phyloP scores from a whole-genome alignment of 2,797 vertebrate genomes.

The Synaphobranchus kaupii region DNA sequence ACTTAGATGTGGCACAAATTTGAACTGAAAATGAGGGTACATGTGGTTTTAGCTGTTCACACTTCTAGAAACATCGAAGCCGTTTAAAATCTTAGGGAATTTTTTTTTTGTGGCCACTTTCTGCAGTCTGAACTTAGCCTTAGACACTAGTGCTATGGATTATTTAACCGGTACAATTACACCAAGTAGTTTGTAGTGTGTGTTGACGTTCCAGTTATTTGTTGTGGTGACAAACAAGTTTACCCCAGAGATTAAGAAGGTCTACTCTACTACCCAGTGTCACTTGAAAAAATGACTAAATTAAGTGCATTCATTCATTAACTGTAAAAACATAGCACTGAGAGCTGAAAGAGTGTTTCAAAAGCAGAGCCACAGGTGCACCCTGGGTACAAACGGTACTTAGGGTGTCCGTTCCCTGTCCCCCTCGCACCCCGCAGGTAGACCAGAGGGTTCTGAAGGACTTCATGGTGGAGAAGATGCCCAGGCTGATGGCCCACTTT shows the following conservation, averaged over 20 bases:
- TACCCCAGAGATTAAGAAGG: neutral
- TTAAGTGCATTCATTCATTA: neutral
- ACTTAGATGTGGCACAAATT: neutral
- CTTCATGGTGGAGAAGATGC: conserved; percentile 87
- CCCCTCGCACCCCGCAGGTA: conserved; percentile 65
- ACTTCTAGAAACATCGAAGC: neutral
- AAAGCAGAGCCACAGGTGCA: neutral
- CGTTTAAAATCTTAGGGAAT: neutral
- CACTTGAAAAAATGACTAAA: neutral
- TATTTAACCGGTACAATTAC: too few species aligned
- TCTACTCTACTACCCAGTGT: neutral
- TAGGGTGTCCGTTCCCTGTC: neutral
- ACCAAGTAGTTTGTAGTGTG: neutral
- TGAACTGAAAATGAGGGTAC: neutral
- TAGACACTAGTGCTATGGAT: too few species aligned
- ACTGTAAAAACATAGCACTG: neutral
- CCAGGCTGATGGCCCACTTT: conserved; percentile 82
- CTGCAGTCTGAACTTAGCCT: neutral
- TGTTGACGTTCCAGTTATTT: neutral
- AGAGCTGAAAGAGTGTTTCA: neutral
- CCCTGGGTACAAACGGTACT: neutral
- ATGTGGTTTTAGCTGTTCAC: neutral
- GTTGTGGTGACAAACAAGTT: neutral
- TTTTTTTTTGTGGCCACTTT: neutral
- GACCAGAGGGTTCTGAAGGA: conserved; percentile 96